Conservation (phyloP, 2,888 invertebrate species). For the Schrankia costaestrigalis region DNA sequence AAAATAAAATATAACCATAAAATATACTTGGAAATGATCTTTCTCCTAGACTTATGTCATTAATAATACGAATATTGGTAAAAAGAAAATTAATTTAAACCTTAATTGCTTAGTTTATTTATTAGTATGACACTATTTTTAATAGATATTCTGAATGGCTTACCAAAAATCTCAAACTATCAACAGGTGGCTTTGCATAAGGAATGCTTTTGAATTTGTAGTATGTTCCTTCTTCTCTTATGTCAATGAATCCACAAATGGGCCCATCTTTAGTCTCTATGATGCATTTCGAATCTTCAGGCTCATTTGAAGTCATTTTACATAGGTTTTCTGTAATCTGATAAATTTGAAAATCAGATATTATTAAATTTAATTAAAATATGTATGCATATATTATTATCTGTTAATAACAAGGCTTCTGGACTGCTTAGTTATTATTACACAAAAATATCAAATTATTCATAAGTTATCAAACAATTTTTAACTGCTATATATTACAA, state of each 20-base stretch:
- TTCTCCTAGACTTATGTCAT: neutral
- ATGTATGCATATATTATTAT: neutral
- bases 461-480: no score
- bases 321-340: conserved; percentile 9
- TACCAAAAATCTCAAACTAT: conserved; percentile 60
- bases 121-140: neutral
- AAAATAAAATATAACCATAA: conserved; percentile 22
- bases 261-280: conserved; percentile 53
- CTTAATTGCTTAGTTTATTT: neutral
- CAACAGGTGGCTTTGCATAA: conserved; percentile 65
- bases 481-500: no score
- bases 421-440: no score
- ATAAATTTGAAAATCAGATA: neutral
- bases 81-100: neutral
- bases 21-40: neutral
- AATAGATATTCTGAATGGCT: conserved; percentile 19
- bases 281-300: conserved; percentile 29
- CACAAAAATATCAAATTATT: no score
- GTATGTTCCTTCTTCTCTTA: conserved; percentile 40
- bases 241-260: conserved; percentile 53
- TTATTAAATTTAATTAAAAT: neutral
- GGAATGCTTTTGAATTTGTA: conserved; percentile 65
- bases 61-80: neutral
- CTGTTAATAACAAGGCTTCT: neutral
- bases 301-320: conserved; percentile 29